phyloP scores from a whole-genome alignment of 2,888 invertebrate species.

The Penaeus monodon region DNA sequence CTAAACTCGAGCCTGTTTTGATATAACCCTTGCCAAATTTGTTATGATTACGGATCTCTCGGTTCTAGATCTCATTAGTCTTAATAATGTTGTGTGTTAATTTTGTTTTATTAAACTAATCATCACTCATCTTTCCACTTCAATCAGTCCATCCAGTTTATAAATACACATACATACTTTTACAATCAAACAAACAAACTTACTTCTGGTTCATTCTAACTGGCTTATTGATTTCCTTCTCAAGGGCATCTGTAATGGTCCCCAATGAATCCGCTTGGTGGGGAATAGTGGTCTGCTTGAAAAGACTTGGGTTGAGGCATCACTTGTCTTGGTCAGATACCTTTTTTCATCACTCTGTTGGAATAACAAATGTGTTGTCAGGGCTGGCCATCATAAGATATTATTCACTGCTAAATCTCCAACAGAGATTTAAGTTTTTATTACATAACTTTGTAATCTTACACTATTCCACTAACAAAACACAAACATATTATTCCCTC shows the following conservation, averaged over 20 bases:
- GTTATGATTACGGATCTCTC: conserved; percentile 70
- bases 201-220: conserved; percentile 66
- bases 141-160: no score
- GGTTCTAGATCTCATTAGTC: conserved; percentile 71
- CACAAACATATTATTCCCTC: no score
- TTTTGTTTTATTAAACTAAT: no score
- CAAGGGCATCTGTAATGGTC: conserved; percentile 68
- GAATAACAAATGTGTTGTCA: background rate
- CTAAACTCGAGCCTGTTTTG: conserved; percentile 72
- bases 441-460: no score
- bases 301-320: conserved; percentile 69
- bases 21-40: conserved; percentile 72
- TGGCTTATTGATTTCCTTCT: conserved; percentile 66
- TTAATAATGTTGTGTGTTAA: conserved; percentile 61
- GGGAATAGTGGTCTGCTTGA: conserved; percentile 67
- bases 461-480: no score
- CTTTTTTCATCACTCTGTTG: conserved; percentile 68
- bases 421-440: background rate
- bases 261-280: conserved; percentile 69
- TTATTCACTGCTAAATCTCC: background rate
- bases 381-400: background rate
- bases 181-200: background rate
- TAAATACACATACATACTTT: no score
- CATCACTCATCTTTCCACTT: no score
- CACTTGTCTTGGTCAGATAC: conserved; percentile 69